Evolutionary conservation across 2,113 vertebrate species (phyloP).

Genomic region (Talpa occidentalis): DNA sequence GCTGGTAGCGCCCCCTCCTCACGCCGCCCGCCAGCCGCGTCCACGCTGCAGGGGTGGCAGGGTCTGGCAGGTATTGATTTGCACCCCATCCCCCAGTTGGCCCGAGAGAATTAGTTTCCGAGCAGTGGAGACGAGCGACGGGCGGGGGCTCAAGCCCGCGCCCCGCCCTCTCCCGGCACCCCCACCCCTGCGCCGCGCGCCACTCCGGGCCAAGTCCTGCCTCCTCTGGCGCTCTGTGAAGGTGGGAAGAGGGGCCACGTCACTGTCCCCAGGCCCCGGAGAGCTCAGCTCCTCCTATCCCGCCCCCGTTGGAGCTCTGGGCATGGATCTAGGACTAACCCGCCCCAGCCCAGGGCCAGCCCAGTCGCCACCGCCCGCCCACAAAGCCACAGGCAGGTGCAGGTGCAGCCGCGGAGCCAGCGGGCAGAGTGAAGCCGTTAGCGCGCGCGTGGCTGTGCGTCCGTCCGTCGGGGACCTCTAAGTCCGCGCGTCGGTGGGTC

Average conservation of each 20-base stretch:
- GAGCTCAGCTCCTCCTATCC: slow-evolving; percentile 58
- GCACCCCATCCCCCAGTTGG: background rate
- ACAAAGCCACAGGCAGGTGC: slow-evolving; percentile 65
- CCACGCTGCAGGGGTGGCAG: background rate
- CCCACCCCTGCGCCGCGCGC: background rate
- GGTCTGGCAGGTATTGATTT: background rate
- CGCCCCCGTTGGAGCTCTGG: background rate
- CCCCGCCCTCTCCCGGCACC: background rate
- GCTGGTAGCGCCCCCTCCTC: background rate
- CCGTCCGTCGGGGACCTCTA: too few relatives aligned
- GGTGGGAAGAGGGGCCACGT: slow-evolving; percentile 72
- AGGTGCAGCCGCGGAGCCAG: background rate
- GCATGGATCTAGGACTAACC: slow-evolving; percentile 26
- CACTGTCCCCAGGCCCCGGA: slow-evolving; percentile 60
- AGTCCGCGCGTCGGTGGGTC: too few relatives aligned
- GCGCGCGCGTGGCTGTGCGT: background rate
- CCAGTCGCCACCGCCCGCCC: slow-evolving; percentile 28
- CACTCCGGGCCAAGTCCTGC: background rate
- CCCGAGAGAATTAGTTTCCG: background rate
- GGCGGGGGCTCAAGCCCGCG: background rate
- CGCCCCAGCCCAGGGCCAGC: slow-evolving; percentile 33
- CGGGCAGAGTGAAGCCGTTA: slow-evolving; percentile 30
- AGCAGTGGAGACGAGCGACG: background rate
- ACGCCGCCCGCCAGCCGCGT: background rate
- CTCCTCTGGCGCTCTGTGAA: background rate